phyloP scores from a whole-genome alignment of 2,113 vertebrate species.

The Origma solitaria region DNA sequence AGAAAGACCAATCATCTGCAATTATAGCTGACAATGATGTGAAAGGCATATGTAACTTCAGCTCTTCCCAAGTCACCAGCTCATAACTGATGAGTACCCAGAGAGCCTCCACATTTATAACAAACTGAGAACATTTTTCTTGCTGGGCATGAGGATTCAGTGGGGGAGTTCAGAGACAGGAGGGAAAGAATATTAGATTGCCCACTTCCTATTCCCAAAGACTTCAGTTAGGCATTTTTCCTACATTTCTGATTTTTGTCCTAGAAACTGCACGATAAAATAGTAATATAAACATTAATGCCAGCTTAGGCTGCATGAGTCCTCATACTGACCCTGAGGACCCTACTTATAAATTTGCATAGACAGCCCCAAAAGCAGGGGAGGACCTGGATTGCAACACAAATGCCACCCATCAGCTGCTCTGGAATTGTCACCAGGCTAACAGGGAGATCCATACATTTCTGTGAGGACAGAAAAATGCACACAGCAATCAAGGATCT shows the following conservation, averaged over 20 bases:
- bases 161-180: neutral
- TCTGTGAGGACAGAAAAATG: neutral
- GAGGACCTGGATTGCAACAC: neutral
- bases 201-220: neutral
- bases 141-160: neutral
- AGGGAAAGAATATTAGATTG: neutral
- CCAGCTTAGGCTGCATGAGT: neutral
- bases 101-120: neutral
- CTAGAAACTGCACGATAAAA: neutral
- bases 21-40: neutral
- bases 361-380: neutral
- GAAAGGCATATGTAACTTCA: neutral
- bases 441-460: neutral
- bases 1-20: neutral
- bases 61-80: neutral
- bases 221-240: neutral
- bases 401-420: neutral
- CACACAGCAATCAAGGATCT: neutral
- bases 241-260: neutral
- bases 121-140: neutral
- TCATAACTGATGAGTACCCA: neutral
- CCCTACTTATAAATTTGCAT: neutral
- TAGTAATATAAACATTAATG: neutral
- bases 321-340: neutral
- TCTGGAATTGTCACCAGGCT: neutral